Base-by-base conservation (phyloP, 2,888 invertebrate species). In the Ochropleura plecta region DNA sequence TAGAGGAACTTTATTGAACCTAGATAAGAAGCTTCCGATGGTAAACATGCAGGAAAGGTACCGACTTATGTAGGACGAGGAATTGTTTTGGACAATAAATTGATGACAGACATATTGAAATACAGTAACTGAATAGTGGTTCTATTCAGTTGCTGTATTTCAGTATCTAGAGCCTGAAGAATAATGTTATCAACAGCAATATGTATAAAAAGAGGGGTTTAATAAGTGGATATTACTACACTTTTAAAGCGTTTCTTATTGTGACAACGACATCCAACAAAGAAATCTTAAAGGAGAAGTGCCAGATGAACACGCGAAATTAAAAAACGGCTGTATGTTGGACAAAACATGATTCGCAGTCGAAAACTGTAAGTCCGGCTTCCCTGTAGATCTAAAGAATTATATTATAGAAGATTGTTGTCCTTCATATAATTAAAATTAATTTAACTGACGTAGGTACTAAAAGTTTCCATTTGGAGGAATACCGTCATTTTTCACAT, bases 11-110 rank as follows among this genome's bases (percentile, higher is more conserved):
- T 79, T 83, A 87, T 87, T 85, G 85, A 78, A 79, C 75, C 64
- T 73, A 79, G 87, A 86, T 87, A 86, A 85, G 76, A 70, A 76
- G 83, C 87, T 87, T 87, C 87, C 83, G 78, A 81, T 79, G n/a
- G 65, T 76, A 82, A 82, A 74, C 75, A 81, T 53, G 51, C 40
- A n/a, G 55, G 48, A 55, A 70, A 79, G 30, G 51, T 60, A 67
- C 48, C 14, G 49, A 5, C 4, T 55, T 30, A 69, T 59, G n/a
- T 30, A n/a, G 42, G 10, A 49, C 18, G 9, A n/a, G 42, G 51
- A 53, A 48, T 53, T 0, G 14, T 18, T 63, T 82, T 62, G 0
- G 48, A 44, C 40, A 49, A n/a, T n/a, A n/a, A 16, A 10, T 55
- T 30, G 12, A 5, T 18, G 10, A 40, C 48, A n/a, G 10, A 30